Conservation (phyloP, 1,140 invertebrate genomes). For the Dreissena polymorpha region DNA sequence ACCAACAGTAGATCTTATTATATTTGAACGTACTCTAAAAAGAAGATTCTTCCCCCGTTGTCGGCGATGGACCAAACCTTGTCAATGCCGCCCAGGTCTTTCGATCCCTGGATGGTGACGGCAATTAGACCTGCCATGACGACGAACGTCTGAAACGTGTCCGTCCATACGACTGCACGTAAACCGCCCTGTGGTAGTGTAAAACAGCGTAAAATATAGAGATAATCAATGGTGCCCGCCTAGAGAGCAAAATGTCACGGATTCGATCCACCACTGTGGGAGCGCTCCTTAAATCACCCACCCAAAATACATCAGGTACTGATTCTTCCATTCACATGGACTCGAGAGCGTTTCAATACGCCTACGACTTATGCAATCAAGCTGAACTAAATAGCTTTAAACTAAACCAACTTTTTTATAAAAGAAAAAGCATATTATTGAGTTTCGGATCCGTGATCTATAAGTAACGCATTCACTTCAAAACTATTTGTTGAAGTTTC, state of each 20-base stretch:
- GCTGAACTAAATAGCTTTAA: too few relatives aligned
- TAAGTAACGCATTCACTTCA: too few relatives aligned
- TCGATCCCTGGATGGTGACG: slow-evolving; percentile 81
- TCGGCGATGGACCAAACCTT: slow-evolving; percentile 86
- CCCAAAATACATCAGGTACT: too few relatives aligned
- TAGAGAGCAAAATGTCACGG: neutral
- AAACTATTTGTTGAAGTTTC: too few relatives aligned
- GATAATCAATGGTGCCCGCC: neutral
- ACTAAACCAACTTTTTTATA: too few relatives aligned
- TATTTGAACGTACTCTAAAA: slow-evolving; percentile 83
- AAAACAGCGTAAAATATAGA: slow-evolving; percentile 65
- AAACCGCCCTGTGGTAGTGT: slow-evolving; percentile 69
- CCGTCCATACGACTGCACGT: slow-evolving; percentile 75
- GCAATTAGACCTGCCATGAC: slow-evolving; percentile 70
- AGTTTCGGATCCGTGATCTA: too few relatives aligned
- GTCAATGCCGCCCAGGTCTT: slow-evolving; percentile 84
- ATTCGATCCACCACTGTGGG: too few relatives aligned
- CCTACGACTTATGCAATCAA: too few relatives aligned
- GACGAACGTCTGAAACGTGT: slow-evolving; percentile 73
- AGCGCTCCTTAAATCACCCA: too few relatives aligned
- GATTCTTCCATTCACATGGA: too few relatives aligned
- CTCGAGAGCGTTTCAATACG: too few relatives aligned
- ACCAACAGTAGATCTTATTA: neutral
- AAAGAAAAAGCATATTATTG: too few relatives aligned
- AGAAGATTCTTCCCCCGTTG: slow-evolving; percentile 84